These are phyloP conservation scores for Eupithecia abbreviata DNA, from an alignment of 2,888 invertebrate genomes.

Conservation along the genomic window DNA sequence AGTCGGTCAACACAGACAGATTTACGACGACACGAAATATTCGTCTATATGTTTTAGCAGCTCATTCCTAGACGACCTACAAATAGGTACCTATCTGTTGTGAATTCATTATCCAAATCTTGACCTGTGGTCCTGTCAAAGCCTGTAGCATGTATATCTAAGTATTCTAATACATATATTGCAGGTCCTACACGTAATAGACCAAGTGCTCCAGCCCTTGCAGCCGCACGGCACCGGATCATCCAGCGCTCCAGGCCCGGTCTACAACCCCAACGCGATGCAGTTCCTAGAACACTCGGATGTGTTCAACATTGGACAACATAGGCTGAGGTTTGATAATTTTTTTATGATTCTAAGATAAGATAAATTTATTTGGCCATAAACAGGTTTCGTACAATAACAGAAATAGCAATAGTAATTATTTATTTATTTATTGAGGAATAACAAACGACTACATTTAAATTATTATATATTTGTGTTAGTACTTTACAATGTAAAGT, in stretches of 20 bases:
- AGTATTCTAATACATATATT: constrained; percentile 36
- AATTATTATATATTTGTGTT: too few relatives aligned
- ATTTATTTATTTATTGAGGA: too few relatives aligned
- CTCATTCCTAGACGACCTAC: background rate
- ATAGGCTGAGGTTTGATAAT: constrained; percentile 86
- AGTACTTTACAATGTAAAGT: too few relatives aligned
- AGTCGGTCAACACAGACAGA: too few relatives aligned
- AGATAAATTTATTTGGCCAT: too few relatives aligned
- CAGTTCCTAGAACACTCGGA: constrained; percentile 91
- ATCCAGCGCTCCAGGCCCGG: constrained; percentile 83
- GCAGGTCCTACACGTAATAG: constrained; percentile 94
- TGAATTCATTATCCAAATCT: background rate
- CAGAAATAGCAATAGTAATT: too few relatives aligned
- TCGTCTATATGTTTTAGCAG: background rate
- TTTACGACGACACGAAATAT: too few relatives aligned
- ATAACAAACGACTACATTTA: too few relatives aligned
- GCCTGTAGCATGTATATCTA: background rate
- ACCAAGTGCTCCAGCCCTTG: constrained; percentile 92
- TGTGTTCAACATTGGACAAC: constrained; percentile 87
- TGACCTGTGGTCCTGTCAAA: background rate
- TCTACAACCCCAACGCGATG: constrained; percentile 92
- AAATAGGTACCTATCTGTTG: background rate
- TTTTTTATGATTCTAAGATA: background rate
- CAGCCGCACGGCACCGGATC: constrained; percentile 85
- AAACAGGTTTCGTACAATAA: too few relatives aligned